phyloP scores from a whole-genome alignment of 2,888 invertebrate species.

The Macropis europaea region DNA sequence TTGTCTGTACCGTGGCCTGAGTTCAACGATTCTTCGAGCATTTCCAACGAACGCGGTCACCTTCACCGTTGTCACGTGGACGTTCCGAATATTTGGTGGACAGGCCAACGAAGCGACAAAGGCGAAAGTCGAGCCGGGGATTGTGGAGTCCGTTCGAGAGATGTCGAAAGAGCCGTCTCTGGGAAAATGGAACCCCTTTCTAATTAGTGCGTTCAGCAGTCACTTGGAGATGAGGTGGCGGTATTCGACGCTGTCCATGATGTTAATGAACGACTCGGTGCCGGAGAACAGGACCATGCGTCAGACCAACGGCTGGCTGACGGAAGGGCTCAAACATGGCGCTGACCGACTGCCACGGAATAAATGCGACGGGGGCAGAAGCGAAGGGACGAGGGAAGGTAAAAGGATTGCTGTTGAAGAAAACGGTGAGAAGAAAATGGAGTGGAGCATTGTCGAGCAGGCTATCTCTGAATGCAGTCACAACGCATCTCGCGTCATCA shows the following conservation, averaged over 20 bases:
- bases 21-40: constrained; percentile 90
- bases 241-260: constrained; percentile 27
- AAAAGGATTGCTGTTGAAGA: not conserved
- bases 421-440: constrained; percentile 2
- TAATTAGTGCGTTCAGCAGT: constrained; percentile 7
- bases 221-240: constrained; percentile 8
- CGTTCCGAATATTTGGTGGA: constrained; percentile 82
- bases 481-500: not conserved
- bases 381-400: not conserved
- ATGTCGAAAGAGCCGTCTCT: constrained; percentile 23
- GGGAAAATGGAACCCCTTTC: constrained; percentile 35
- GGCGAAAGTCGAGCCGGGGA: not conserved
- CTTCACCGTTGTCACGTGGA: constrained; percentile 92
- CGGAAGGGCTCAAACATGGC: not conserved
- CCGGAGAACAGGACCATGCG: not conserved
- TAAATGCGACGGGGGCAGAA: not conserved
- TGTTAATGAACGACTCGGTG: not conserved
- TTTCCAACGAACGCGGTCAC: constrained; percentile 97
- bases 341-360: no score
- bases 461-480: constrained; percentile 3
- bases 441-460: not conserved
- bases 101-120: constrained; percentile 18
- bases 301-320: not conserved
- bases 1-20: constrained; percentile 88
- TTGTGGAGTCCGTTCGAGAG: not conserved